A percentile compares a stretch with the other conserved stretches of the same genome.
These are phyloP conservation scores for Meriones unguiculatus DNA, from an alignment of 2,113 vertebrate species.

Conservation along the genomic window DNA sequence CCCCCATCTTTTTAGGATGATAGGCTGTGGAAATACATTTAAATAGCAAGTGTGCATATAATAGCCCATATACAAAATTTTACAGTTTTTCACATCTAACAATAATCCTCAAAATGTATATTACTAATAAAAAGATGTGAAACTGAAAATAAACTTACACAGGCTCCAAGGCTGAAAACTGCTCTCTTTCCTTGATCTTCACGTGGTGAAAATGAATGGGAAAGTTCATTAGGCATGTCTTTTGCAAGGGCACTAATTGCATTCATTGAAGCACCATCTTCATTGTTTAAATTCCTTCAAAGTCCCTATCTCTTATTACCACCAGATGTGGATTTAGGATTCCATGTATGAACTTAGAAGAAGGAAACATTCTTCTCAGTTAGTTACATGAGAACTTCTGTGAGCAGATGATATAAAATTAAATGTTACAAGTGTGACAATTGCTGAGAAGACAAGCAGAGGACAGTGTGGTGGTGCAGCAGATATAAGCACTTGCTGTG, in stretches of 20 bases:
- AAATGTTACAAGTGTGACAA: background rate
- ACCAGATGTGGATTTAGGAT: background rate
- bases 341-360: background rate
- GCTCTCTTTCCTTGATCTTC: background rate
- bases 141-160: background rate
- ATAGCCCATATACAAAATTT: background rate
- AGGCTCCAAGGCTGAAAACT: background rate
- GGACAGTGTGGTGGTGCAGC: background rate
- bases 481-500: background rate
- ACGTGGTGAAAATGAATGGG: background rate
- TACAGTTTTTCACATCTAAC: background rate
- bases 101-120: background rate
- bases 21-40: background rate
- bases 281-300: background rate
- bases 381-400: background rate
- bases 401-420: background rate
- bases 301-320: background rate
- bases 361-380: background rate
- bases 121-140: background rate
- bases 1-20: background rate
- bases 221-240: background rate
- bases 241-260: background rate
- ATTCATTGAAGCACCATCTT: background rate
- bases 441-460: background rate
- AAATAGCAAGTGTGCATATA: background rate